Conservation (phyloP, 2,797 vertebrate genomes). For the Lithobates sylvaticus region DNA sequence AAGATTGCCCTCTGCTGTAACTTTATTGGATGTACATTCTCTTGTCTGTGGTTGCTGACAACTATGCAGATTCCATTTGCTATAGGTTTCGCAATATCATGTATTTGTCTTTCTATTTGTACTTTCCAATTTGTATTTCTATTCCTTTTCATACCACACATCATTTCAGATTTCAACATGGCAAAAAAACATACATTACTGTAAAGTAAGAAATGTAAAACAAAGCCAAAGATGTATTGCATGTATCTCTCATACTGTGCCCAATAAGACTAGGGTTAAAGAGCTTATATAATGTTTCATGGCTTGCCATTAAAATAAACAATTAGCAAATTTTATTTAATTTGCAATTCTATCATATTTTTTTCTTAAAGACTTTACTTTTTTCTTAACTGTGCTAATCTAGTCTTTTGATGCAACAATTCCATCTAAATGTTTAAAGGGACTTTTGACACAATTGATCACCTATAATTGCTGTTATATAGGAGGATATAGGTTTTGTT, state of each 20-base stretch:
- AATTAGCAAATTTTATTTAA: background rate
- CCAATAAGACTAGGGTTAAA: background rate
- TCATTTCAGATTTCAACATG: background rate
- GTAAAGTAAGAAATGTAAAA: background rate
- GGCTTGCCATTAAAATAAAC: background rate
- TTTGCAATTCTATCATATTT: background rate
- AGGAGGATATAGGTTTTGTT: background rate
- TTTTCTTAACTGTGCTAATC: no score
- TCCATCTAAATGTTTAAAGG: background rate
- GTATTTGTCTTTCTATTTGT: no score
- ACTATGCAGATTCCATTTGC: conserved; percentile 4
- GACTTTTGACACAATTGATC: background rate
- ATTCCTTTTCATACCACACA: background rate
- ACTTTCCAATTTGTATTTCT: background rate
- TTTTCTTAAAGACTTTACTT: no score
- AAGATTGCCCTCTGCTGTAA: conserved; percentile 56
- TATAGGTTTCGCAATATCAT: background rate
- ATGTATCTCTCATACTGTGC: background rate
- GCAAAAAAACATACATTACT: background rate
- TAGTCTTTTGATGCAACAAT: no score
- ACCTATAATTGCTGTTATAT: background rate
- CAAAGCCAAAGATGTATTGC: background rate
- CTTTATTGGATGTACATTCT: conserved; percentile 7
- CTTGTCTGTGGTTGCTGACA: conserved; percentile 25
- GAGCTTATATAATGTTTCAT: background rate